Evolutionary conservation across 1,140 invertebrate species (phyloP), one percentile per base, ranked within the genome.

Genomic region (Battus philenor): DNA sequence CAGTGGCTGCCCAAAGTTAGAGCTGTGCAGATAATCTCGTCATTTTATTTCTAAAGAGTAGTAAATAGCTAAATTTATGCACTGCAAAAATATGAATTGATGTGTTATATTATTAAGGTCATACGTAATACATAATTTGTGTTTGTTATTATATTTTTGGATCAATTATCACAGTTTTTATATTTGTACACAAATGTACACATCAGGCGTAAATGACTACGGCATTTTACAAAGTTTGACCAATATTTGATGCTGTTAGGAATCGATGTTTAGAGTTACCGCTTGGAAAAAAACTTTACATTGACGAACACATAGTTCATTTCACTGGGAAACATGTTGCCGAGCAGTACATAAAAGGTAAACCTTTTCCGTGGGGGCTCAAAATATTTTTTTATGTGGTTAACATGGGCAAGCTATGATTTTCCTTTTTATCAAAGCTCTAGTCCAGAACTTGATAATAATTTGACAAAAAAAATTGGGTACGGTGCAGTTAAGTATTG

Each of bases 31-130:
- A 50, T 60, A 56, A 60, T 50, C 24, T 56, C 53, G 7, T 56
- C 10, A n/a, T 60, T 59, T 60, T 50, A 60, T 50, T 45, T 53
- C 44, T 52, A 51, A 59, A 55, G 55, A 59, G 49, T 59, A 51
- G 46, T 22, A 59, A 54, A 59, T 54, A 59, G 16, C 43, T 18
- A 51, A 51, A 36, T 51, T 51, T 54, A 54, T 30, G 45, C 24
- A 36, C 26, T 55, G 57, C 4, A 20, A 55, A 55, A 60, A 39
- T 54, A 55, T 52, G 17, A 22, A 24, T 50, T 30, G 44, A 56
- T 60, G 58, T 56, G 47, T 55, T 48, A 53, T 53, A 60, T 55
- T 55, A 5, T 38, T 60, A 33, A 32, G 22, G 53, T 55, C 44
- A 60, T 46, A 48, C 4, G 26, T 54, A n/a, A n/a, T 29, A 54